Evolutionary conservation across 2,797 vertebrate genomes (phyloP), one percentile per base, ranked within the genome.

Genomic region (Betta splendens): DNA sequence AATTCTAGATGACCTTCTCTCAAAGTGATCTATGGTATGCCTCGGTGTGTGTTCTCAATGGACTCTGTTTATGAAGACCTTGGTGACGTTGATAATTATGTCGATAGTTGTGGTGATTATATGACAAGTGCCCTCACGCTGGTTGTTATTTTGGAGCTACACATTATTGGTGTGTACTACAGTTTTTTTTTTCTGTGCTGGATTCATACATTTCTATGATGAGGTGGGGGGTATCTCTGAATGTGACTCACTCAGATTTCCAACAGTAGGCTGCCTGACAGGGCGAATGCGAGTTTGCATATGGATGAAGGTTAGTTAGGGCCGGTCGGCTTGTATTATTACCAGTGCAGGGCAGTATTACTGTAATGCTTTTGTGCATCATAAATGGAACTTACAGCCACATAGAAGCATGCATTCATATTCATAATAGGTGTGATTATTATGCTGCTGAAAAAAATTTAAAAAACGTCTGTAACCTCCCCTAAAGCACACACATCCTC

Each of bases 61-160:
- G 69, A 80, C 65, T 84, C 55, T 83, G 80, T 85, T 86, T 84
- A 72, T 86, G 80, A 83, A 83, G 80, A 88, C 85, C 81, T 89
- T 86, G 84, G 83, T 91, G 87, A 85, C 83, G 79, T 84, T 79
- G 66, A 77, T 83, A 74, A 72, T 88, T 87, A 80, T 88, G 72
- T 87, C 87, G 75, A 75, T 92, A 84, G 84, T 85, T 77, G 89
- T 92, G 87, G 87, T 90, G 84, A 89, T 81, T 85, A 84, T 88
- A 84, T 85, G 79, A 86, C 79, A 91, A 91, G 90, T 92, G 89
- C 89, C 88, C 90, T 91, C 83, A 87, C 79, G 70, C 73, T 83
- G 76, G 84, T 85, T 88, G 84, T 90, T 89, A 85, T 86, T 84
- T 85, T 83, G 77, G 83, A 89, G 82, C 83, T 85, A 80, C 77